A percentile compares a stretch with the other conserved stretches of the same genome.
phyloP scores from a whole-genome alignment of 2,113 vertebrate genomes.

The Upupa epops region DNA sequence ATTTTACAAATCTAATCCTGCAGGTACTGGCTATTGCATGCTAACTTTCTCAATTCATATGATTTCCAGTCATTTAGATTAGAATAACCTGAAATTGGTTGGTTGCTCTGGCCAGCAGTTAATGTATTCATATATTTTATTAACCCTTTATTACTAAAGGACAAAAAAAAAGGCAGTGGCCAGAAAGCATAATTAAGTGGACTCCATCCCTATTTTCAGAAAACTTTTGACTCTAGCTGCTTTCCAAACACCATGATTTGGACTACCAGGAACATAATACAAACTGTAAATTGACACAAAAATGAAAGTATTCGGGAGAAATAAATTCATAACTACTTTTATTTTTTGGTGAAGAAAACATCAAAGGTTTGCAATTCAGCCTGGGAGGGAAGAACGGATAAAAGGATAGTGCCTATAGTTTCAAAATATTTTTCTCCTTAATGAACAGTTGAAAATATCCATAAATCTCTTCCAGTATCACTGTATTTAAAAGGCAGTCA shows the following conservation, averaged over 20 bases:
- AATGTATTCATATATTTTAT: conserved; percentile 58
- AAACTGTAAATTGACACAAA: conserved; percentile 64
- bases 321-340: conserved; percentile 57
- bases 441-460: conserved; percentile 64
- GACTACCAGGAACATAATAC: conserved; percentile 42
- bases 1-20: conserved; percentile 6
- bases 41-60: conserved; percentile 32
- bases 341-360: conserved; percentile 52
- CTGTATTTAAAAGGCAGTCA: conserved; percentile 55
- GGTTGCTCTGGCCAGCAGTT: conserved; percentile 51
- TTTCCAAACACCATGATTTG: conserved; percentile 51
- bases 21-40: conserved; percentile 20
- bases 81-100: conserved; percentile 62
- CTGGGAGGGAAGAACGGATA: conserved; percentile 51
- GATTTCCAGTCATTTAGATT: conserved; percentile 56
- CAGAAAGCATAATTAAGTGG: conserved; percentile 37
- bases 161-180: conserved; percentile 14
- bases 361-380: conserved; percentile 51
- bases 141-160: conserved; percentile 55
- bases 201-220: conserved; percentile 19
- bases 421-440: conserved; percentile 62
- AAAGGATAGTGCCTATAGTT: conserved; percentile 50
- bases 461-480: conserved; percentile 31
- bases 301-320: conserved; percentile 60
- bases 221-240: conserved; percentile 32